These are phyloP conservation scores for Hecatera dysodea DNA, from an alignment of 2,888 invertebrate species.

Conservation along the genomic window DNA sequence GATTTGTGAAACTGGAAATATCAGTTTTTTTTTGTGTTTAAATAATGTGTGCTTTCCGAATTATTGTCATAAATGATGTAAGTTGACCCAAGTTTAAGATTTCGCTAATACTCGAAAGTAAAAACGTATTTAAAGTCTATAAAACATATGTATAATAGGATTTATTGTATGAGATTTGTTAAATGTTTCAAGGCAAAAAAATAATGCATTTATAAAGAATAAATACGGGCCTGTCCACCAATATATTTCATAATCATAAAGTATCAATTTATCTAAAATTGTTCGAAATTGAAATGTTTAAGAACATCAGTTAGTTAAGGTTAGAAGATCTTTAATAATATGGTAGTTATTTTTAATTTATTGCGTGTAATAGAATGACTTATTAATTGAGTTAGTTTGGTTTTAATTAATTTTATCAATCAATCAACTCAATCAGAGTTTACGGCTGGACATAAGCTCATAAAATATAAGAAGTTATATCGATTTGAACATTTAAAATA, in stretches of 20 bases:
- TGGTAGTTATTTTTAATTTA: constrained; percentile 11
- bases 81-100: constrained; percentile 5
- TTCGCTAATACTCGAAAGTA: neutral
- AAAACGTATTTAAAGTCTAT: neutral
- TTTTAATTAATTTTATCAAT: constrained; percentile 40
- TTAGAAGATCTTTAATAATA: neutral
- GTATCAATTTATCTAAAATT: constrained; percentile 18
- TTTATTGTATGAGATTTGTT: constrained; percentile 8
- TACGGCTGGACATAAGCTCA: neutral
- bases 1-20: constrained; percentile 2
- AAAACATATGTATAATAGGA: neutral
- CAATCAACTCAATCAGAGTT: neutral
- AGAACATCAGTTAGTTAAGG: constrained; percentile 3
- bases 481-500: neutral
- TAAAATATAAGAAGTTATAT: constrained; percentile 12
- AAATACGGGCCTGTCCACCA: neutral
- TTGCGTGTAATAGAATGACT: constrained; percentile 11
- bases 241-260: constrained; percentile 13
- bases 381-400: constrained; percentile 6
- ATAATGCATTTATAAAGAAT: constrained; percentile 22
- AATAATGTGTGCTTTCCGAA: neutral
- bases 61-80: constrained; percentile 1
- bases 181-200: constrained; percentile 16
- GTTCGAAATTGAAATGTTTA: constrained; percentile 13
- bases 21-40: neutral